These are phyloP conservation scores for Anhinga anhinga DNA, from an alignment of 2,113 vertebrate species.

Conservation along the genomic window DNA sequence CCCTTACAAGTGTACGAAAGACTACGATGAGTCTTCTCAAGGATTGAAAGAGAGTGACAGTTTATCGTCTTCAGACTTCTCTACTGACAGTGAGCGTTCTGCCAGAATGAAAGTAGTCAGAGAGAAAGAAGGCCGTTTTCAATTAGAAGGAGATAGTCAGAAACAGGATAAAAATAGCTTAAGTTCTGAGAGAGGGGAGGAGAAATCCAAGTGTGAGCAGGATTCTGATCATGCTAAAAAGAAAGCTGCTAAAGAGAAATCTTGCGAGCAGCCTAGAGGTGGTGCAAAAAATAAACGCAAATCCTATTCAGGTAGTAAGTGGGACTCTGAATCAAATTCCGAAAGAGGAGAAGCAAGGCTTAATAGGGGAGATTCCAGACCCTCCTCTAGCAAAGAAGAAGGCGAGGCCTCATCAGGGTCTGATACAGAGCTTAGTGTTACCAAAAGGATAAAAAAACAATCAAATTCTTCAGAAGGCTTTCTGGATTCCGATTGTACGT, in stretches of 20 bases:
- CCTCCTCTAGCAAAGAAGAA: conserved; percentile 89
- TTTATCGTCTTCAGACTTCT: conserved; percentile 66
- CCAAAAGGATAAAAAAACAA: conserved; percentile 36
- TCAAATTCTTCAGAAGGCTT: conserved; percentile 19
- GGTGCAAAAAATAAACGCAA: conserved; percentile 66
- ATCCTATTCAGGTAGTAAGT: conserved; percentile 74
- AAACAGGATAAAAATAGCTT: conserved; percentile 61
- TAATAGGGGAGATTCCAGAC: conserved; percentile 46
- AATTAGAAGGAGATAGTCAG: not conserved
- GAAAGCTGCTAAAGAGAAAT: conserved; percentile 54
- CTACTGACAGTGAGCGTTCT: conserved; percentile 65
- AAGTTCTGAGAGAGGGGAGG: conserved; percentile 30
- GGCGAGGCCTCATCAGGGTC: conserved; percentile 93
- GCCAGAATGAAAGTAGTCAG: conserved; percentile 1
- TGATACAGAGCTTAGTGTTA: conserved; percentile 67
- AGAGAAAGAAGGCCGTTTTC: conserved; percentile 35
- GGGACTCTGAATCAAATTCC: conserved; percentile 87
- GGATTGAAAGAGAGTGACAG: conserved; percentile 53
- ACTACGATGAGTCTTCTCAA: conserved; percentile 25
- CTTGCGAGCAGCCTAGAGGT: conserved; percentile 28
- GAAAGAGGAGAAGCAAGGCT: conserved; percentile 68
- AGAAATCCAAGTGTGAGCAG: conserved; percentile 66
- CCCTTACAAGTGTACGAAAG: conserved; percentile 14
- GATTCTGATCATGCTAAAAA: conserved; percentile 74
- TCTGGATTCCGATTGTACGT: not conserved